Conservation (phyloP, 2,888 invertebrate species). For the Himalopsyche tibetana region DNA sequence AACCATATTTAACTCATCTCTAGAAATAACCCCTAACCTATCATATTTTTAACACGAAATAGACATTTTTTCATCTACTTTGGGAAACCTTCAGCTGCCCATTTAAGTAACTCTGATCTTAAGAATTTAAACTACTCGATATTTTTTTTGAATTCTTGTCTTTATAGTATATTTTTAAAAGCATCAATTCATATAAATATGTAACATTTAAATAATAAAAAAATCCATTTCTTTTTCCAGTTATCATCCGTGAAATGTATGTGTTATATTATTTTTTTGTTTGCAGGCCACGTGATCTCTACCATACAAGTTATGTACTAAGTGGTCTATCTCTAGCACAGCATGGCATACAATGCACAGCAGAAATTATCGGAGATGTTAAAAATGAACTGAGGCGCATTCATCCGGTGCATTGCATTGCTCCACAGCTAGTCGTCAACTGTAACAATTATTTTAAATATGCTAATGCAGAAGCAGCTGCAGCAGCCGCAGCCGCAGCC, state of each 20-base stretch:
- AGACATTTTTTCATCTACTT: too few relatives aligned
- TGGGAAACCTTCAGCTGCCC: too few relatives aligned
- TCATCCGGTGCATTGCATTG: constrained; percentile 90
- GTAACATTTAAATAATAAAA: too few relatives aligned
- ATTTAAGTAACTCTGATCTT: too few relatives aligned
- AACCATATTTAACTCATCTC: not conserved
- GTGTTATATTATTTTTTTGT: constrained; percentile 56
- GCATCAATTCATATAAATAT: too few relatives aligned
- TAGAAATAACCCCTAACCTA: not conserved
- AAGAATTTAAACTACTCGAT: too few relatives aligned
- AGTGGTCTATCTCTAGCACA: constrained; percentile 97
- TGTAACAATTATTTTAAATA: constrained; percentile 73
- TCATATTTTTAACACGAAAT: too few relatives aligned
- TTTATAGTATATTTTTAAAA: too few relatives aligned
- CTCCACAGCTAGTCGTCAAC: constrained; percentile 79
- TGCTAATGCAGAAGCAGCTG: not conserved
- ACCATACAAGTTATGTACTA: constrained; percentile 97
- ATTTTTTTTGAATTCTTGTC: too few relatives aligned
- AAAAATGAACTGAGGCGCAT: constrained; percentile 85
- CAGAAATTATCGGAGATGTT: constrained; percentile 80
- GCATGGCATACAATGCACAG: constrained; percentile 76
- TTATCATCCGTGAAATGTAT: not conserved
- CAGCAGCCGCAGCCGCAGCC: too few relatives aligned
- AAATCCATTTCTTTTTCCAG: too few relatives aligned
- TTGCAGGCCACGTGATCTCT: constrained; percentile 88